Conservation (phyloP, 2,888 invertebrate species). For the Boloria euphrosyne region DNA sequence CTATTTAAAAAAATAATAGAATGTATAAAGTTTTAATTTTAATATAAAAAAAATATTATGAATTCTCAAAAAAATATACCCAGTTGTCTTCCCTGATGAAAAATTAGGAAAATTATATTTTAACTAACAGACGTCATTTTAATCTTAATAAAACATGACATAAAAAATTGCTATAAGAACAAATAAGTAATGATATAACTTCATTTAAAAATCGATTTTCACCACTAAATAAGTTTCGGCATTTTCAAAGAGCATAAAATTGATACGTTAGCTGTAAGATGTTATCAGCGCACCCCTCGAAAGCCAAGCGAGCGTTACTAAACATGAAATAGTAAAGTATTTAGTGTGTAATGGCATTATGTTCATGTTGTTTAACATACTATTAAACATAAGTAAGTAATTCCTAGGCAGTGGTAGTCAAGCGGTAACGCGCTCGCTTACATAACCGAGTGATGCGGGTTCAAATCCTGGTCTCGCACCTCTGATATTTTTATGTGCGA, state of each 20-base stretch:
- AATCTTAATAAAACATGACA: neutral
- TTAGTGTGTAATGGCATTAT: slow-evolving; percentile 14
- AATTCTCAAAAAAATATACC: too few species aligned
- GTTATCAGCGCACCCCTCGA: slow-evolving; percentile 26
- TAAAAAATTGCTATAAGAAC: neutral
- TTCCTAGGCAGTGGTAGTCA: too few species aligned
- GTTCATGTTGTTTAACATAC: slow-evolving; percentile 1
- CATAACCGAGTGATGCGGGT: too few species aligned
- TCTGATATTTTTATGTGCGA: too few species aligned
- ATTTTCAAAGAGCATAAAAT: slow-evolving; percentile 22
- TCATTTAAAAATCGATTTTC: slow-evolving; percentile 5
- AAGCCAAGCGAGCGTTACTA: slow-evolving; percentile 49
- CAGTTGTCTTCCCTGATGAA: too few species aligned
- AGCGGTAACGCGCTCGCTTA: too few species aligned
- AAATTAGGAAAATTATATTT: too few species aligned
- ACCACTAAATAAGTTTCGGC: slow-evolving; percentile 3
- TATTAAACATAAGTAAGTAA: slow-evolving; percentile 3
- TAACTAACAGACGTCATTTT: neutral
- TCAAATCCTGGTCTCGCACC: too few species aligned
- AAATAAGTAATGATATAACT: neutral
- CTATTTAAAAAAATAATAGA: too few species aligned
- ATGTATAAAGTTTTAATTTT: too few species aligned
- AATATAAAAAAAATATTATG: too few species aligned
- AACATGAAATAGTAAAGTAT: slow-evolving; percentile 34
- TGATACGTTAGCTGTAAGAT: slow-evolving; percentile 22